Evolutionary conservation across 1,140 invertebrate species (phyloP).

Genomic region (Drosophila lowei): DNA sequence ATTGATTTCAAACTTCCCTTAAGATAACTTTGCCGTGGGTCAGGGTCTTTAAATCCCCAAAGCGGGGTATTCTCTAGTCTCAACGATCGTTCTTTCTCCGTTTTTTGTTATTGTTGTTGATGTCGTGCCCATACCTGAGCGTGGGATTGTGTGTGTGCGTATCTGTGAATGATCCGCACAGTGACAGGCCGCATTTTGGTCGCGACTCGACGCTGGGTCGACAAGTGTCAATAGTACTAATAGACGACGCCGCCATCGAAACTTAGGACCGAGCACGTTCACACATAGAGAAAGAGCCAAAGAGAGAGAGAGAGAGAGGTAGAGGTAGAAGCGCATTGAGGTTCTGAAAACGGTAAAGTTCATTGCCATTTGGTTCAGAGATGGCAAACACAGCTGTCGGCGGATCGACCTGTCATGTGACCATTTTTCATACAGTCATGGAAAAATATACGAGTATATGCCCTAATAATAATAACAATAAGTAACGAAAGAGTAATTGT

Average conservation of each 20-base stretch:
- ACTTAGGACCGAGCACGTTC: conserved; percentile 51
- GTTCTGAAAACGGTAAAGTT: conserved; percentile 73
- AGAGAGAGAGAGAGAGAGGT: conserved; percentile 17
- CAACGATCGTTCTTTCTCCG: conserved; percentile 4
- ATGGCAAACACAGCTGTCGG: conserved; percentile 70
- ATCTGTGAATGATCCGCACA: conserved; percentile 65
- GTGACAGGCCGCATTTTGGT: conserved; percentile 72
- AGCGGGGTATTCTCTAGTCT: too few relatives aligned
- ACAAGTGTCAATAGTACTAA: conserved; percentile 81
- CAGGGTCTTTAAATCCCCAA: too few relatives aligned
- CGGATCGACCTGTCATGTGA: conserved; percentile 66
- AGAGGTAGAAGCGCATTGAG: conserved; percentile 9
- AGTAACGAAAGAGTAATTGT: conserved; percentile 23
- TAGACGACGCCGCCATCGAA: conserved; percentile 52
- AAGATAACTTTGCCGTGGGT: too few relatives aligned
- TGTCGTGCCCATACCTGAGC: conserved; percentile 39
- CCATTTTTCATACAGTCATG: conserved; percentile 60
- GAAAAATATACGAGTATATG: neutral
- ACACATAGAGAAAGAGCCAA: conserved; percentile 23
- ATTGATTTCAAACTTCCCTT: too few relatives aligned
- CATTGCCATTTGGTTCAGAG: conserved; percentile 70
- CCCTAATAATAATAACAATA: neutral
- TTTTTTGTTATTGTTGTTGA: conserved; percentile 13
- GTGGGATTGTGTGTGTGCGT: conserved; percentile 28
- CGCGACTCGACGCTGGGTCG: conserved; percentile 48